These are phyloP conservation scores for Macroteleia sp. DNA, from an alignment of 2,888 invertebrate genomes.

Conservation along the genomic window DNA sequence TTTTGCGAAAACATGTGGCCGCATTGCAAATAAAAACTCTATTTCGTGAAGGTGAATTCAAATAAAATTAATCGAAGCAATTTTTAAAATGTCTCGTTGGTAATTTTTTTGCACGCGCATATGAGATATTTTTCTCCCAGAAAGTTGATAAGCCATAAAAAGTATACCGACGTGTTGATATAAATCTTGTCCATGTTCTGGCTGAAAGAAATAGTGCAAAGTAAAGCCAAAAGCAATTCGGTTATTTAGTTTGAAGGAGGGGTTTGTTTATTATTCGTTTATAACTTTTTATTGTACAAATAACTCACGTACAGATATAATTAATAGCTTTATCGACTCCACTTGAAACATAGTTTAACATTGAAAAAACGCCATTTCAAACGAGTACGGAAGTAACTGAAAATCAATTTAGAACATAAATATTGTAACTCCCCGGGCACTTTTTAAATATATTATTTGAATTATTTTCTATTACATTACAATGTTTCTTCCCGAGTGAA, in stretches of 20 bases:
- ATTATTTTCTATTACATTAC: too few species aligned
- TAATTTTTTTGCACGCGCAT: not conserved
- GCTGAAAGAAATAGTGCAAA: not conserved
- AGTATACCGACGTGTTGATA: conserved; percentile 7
- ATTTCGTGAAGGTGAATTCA: too few species aligned
- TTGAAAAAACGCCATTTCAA: not conserved
- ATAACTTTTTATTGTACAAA: conserved; percentile 36
- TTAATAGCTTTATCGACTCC: conserved; percentile 37
- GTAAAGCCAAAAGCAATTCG: conserved; percentile 15
- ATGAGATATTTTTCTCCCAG: not conserved
- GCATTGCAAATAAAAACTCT: too few species aligned
- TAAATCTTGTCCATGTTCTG: conserved; percentile 3
- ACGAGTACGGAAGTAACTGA: not conserved
- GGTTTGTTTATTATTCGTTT: conserved; percentile 43
- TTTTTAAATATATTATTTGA: conserved; percentile 17
- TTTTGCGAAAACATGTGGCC: not conserved
- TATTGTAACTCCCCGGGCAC: conserved; percentile 1
- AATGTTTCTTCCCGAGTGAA: too few species aligned
- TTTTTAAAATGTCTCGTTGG: too few species aligned
- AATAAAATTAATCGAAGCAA: too few species aligned
- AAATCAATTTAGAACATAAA: conserved; percentile 31
- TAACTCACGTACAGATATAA: conserved; percentile 22
- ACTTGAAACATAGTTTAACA: conserved; percentile 9
- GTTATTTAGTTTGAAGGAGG: conserved; percentile 4
- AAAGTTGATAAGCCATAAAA: conserved; percentile 6